Evolutionary conservation across 2,797 vertebrate species (phyloP).

Genomic region (Pseudochirops corinnae): DNA sequence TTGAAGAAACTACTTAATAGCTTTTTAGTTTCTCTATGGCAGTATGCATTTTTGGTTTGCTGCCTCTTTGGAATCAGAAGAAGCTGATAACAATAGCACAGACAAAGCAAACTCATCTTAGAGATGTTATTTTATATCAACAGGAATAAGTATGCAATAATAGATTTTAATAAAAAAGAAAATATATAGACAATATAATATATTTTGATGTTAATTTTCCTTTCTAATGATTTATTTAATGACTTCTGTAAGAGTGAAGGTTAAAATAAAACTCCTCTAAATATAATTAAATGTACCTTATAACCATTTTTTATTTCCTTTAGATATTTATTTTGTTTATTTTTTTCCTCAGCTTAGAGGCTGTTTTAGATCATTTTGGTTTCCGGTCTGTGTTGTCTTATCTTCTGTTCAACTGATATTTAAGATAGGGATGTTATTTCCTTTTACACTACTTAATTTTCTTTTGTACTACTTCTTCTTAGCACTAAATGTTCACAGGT

Average conservation of each 20-base stretch:
- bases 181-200: not conserved
- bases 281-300: conserved; percentile 22
- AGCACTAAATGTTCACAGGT: not conserved
- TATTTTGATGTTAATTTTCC: conserved; percentile 9
- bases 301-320: conserved; percentile 16
- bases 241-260: conserved; percentile 2
- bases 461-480: not conserved
- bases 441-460: not conserved
- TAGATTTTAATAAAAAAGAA: conserved; percentile 26
- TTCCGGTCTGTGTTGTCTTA: not conserved
- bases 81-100: not conserved
- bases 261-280: conserved; percentile 2
- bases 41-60: not conserved
- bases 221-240: not conserved
- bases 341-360: not conserved
- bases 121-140: not conserved
- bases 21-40: not conserved
- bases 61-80: not conserved
- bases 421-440: not conserved
- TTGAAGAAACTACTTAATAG: not conserved
- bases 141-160: not conserved
- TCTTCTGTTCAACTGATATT: not conserved
- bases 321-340: conserved; percentile 11
- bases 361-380: not conserved
- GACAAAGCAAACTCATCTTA: not conserved